Evolutionary conservation across 1,140 invertebrate genomes (phyloP), one percentile per base, ranked within the genome.

Genomic region (Leptonema lineaticorne): DNA sequence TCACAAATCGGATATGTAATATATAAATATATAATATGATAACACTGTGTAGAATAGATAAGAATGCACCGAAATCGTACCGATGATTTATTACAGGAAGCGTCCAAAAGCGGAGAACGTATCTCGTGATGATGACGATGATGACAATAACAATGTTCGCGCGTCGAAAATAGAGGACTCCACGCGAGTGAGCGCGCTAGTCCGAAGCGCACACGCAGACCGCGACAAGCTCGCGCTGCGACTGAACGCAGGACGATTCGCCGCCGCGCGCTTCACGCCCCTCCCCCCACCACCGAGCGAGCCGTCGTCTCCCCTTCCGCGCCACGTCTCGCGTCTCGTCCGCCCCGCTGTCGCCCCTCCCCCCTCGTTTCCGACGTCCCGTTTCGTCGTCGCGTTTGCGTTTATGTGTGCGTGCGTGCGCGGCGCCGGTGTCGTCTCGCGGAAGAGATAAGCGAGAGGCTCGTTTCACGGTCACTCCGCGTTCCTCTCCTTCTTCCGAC

Each of bases 161-260:
- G 9, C 9, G 11, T 59, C 24, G 57, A 5, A 14, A 7, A 11
- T 57, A 33, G 28, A 9, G 59, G 62, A 37, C 78, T 75, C 78
- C 77, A 73, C 79, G 78, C 77, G 78, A 77, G n/a, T n/a, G 77
- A 78, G 80, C 73, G 81, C 76, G 79, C 76, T 78, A 75, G 76
- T 78, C 75, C 73, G 69, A 56, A n/a, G n/a, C n/a, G n/a, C n/a
- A 56, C 67, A 72, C 63, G 69, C 74, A 69, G 67, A 74, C 71
- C 73, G 62, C 65, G 18, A 69, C 65, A 66, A 75, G 58, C 67
- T 65, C 65, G 30, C 65, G 14, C 72, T 69, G 30, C 72, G 30
- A 70, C 63, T 67, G 60, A 69, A 70, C 74, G 71, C 75, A 70
- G 74, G 53, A n/a, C 28, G 37, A 58, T n/a, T n/a, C n/a, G n/a